Evolutionary conservation across 1,140 invertebrate genomes (phyloP), one percentile per base, ranked within the genome.

Genomic region (Nebria ingens): DNA sequence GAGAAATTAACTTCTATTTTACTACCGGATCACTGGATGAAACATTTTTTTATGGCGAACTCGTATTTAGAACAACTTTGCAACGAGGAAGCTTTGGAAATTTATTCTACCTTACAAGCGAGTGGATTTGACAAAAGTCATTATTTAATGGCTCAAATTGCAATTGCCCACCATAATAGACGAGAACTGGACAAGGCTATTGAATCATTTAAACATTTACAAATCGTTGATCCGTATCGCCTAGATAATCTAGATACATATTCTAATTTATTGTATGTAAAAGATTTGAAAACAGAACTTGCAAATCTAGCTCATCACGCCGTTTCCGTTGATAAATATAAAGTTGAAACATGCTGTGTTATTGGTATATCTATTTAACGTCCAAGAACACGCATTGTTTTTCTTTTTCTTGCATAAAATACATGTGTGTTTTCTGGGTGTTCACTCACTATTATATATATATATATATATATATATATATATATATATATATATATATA

Each of bases 331-430:
- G 95, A 99, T 71, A 97, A 97, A 75, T 99, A 97, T 68, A 79
- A 91, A 66, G 87, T 95, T 12, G 95, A 99, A 76, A 98, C 96
- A 1, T 98, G 96, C 72, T 98, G 93, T 76, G 91, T 98, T 64
- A 91, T 99, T 69, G 97, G 95, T 91, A 74, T 79, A 56, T 58
- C 15, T 52, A 51, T 11, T 12, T 21, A 21, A 40, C 12, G 34
- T 34, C 11, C 4, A n/a, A n/a, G n/a, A n/a, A n/a, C n/a, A n/a
- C n/a, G n/a, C n/a, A n/a, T 11, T n/a, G 45, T 19, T 19, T 25
- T 4, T 4, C 21, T 52, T 52, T 25, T 3, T 25, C 29, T 20
- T 6, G 22, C 2, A 51, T 21, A 2, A 21, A 52, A 52, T 22
- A 20, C 22, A 52, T 25, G 22, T 21, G 6, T 15, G 29, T 34